Evolutionary conservation across 2,888 invertebrate species (phyloP).

Genomic region (Iselma pallidipennis): DNA sequence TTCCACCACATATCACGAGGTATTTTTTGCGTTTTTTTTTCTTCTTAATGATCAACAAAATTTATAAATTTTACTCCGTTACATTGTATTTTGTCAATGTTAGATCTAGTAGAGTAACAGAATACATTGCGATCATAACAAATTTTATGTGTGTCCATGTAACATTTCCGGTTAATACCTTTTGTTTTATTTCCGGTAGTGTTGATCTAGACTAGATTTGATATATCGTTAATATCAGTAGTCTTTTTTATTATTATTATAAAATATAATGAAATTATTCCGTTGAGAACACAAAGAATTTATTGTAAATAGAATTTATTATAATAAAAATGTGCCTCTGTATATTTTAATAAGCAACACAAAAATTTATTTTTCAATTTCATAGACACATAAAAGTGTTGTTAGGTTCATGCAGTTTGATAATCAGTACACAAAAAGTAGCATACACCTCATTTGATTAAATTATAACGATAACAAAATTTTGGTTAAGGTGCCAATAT

Average conservation of each 20-base stretch:
- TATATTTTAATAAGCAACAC: too few relatives aligned
- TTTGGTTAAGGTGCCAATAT: too few relatives aligned
- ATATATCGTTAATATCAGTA: too few relatives aligned
- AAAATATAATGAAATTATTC: background rate
- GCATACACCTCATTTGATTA: too few relatives aligned
- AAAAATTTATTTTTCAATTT: too few relatives aligned
- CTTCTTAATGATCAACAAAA: slow-evolving; percentile 4
- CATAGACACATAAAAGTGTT: too few relatives aligned
- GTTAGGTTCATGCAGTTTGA: too few relatives aligned
- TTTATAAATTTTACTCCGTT: slow-evolving; percentile 8
- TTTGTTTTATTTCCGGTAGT: slow-evolving; percentile 38
- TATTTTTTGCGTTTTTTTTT: background rate
- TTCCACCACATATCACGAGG: slow-evolving; percentile 14
- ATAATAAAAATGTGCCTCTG: too few relatives aligned
- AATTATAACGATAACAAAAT: too few relatives aligned
- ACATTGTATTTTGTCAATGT: slow-evolving; percentile 22
- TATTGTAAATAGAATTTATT: background rate
- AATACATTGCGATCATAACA: slow-evolving; percentile 28
- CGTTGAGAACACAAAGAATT: background rate
- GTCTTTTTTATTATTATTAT: too few relatives aligned
- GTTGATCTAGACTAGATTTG: slow-evolving; percentile 19
- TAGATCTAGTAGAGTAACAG: slow-evolving; percentile 17
- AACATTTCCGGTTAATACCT: slow-evolving; percentile 41
- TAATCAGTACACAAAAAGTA: too few relatives aligned
- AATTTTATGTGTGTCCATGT: slow-evolving; percentile 35